Evolutionary conservation across 2,113 vertebrate species (phyloP).

Genomic region (Mirounga angustirostris): DNA sequence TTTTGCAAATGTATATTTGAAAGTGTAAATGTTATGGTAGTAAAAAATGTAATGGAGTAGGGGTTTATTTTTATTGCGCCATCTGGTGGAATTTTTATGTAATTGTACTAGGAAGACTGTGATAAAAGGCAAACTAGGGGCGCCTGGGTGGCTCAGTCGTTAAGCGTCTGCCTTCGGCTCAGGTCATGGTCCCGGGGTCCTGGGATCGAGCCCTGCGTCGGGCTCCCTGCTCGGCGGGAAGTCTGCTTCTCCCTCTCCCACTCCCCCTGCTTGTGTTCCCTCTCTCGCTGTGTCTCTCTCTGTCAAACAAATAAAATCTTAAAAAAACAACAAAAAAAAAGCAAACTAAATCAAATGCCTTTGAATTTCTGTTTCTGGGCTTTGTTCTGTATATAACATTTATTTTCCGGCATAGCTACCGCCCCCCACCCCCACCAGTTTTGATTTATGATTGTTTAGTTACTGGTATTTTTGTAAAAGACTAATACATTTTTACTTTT

Average conservation of each 20-base stretch:
- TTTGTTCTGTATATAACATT: not conserved
- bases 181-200: no score
- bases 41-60: not conserved
- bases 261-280: no score
- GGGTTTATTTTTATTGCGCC: not conserved
- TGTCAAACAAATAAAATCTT: no score
- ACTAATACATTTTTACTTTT: not conserved
- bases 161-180: no score
- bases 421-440: not conserved
- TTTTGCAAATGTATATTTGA: not conserved
- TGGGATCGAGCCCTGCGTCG: no score
- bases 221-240: no score
- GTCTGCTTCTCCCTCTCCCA: no score
- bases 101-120: not conserved
- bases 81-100: not conserved
- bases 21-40: not conserved
- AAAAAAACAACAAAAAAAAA: not conserved
- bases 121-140: not conserved
- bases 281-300: no score
- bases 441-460: not conserved
- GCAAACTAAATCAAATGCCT: not conserved
- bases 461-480: not conserved
- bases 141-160: no score
- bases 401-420: not conserved
- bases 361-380: not conserved